Conservation (phyloP, 2,888 invertebrate genomes). For the Tanypteryx hageni region DNA sequence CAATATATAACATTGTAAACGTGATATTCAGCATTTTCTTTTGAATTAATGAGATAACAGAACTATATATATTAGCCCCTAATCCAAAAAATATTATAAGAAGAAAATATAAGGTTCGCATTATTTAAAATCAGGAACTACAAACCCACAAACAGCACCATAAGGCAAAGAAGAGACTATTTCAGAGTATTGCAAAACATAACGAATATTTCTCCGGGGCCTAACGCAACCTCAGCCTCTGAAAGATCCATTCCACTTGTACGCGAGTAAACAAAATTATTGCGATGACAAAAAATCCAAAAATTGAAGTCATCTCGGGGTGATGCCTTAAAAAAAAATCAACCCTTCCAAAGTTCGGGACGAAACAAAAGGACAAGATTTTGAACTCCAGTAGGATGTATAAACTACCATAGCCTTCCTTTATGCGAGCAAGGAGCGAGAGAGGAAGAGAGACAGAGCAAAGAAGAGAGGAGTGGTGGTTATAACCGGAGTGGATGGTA, state of each 20-base stretch:
- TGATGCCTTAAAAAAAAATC: neutral
- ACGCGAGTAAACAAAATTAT: no score
- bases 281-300: neutral
- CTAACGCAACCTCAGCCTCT: neutral
- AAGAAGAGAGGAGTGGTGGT: neutral
- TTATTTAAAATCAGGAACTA: no score
- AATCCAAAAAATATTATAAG: no score
- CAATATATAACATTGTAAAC: no score
- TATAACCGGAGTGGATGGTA: neutral
- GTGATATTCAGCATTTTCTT: no score
- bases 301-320: neutral
- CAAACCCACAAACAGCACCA: no score
- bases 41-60: no score
- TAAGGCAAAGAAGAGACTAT: neutral
- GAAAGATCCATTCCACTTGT: no score
- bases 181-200: neutral
- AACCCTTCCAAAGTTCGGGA: neutral
- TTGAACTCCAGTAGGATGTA: slow-evolving; percentile 47
- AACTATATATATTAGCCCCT: no score
- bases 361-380: slow-evolving; percentile 40
- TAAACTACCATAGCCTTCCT: slow-evolving; percentile 52
- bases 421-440: neutral
- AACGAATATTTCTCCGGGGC: neutral
- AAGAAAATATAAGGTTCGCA: no score
- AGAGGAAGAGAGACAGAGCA: neutral